phyloP scores from a whole-genome alignment of 1,140 invertebrate genomes.

The Sycobia sp. region DNA sequence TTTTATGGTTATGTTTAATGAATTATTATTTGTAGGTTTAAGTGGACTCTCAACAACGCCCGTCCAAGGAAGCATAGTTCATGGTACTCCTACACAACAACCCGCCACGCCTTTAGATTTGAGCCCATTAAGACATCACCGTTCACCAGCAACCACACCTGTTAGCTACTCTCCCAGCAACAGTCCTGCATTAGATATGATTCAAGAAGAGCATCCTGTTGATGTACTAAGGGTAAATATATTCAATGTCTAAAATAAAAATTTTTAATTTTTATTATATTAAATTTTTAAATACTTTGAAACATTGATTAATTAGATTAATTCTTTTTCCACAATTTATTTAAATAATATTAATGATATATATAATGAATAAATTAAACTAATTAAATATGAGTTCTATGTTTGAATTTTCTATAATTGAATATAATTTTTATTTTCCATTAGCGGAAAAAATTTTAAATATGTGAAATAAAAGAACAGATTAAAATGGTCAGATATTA shows the following conservation, averaged over 20 bases:
- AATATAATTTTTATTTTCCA: no score
- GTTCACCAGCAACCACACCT: conserved; percentile 61
- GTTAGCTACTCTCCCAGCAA: conserved; percentile 62
- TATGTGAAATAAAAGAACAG: no score
- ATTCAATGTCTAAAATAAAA: conserved; percentile 8
- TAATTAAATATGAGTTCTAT: no score
- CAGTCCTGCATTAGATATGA: conserved; percentile 81
- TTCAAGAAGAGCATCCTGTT: conserved; percentile 77
- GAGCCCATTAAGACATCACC: conserved; percentile 58
- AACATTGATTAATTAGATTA: neutral
- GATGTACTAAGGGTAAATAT: conserved; percentile 59
- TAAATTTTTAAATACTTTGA: conserved; percentile 5
- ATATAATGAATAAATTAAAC: no score
- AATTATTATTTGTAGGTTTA: conserved; percentile 49
- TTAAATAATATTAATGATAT: conserved; percentile 9
- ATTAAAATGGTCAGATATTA: no score
- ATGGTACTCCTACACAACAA: conserved; percentile 59
- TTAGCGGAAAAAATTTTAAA: no score
- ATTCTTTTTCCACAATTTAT: no score
- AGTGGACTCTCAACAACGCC: conserved; percentile 57
- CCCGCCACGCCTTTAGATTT: conserved; percentile 57
- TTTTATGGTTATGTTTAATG: neutral
- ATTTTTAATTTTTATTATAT: neutral
- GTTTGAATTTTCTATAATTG: no score
- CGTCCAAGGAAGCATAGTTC: conserved; percentile 58